Percentiles rank a stretch among this genome's conserved stretches.
These are phyloP conservation scores for Phoxinus phoxinus DNA, from an alignment of 2,113 vertebrate genomes.

Conservation along the genomic window DNA sequence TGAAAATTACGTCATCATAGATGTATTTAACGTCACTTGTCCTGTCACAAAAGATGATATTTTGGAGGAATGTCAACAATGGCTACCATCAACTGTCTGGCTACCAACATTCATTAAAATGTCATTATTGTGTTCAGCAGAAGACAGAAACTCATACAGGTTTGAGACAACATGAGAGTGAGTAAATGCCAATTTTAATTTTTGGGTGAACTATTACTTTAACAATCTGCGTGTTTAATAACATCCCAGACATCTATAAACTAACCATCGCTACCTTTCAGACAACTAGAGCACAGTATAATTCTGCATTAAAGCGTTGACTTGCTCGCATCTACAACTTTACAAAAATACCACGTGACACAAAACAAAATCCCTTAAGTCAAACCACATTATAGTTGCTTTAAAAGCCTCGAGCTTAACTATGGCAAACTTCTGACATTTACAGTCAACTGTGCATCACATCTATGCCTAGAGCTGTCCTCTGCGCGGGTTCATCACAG, in stretches of 20 bases:
- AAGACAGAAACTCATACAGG: too few relatives aligned
- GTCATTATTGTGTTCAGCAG: too few relatives aligned
- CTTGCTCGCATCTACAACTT: fast-evolving
- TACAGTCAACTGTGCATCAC: background rate
- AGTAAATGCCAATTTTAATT: too few relatives aligned
- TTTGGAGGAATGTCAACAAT: too few relatives aligned
- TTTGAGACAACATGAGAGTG: too few relatives aligned
- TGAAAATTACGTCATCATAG: too few relatives aligned
- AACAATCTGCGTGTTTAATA: background rate
- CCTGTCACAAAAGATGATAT: too few relatives aligned
- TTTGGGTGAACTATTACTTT: too few relatives aligned
- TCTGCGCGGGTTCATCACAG: background rate
- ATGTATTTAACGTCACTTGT: too few relatives aligned
- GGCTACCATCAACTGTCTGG: too few relatives aligned
- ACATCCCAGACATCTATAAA: background rate
- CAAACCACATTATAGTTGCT: background rate
- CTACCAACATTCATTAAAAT: too few relatives aligned
- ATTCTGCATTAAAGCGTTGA: background rate
- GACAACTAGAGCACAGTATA: background rate
- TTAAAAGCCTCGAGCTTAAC: background rate
- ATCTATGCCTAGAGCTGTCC: background rate
- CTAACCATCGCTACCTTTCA: too few relatives aligned
- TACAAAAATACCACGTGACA: background rate
- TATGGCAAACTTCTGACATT: background rate
- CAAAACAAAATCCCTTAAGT: background rate